Conservation (phyloP, 2,113 vertebrate species). For the Platanista minor region DNA sequence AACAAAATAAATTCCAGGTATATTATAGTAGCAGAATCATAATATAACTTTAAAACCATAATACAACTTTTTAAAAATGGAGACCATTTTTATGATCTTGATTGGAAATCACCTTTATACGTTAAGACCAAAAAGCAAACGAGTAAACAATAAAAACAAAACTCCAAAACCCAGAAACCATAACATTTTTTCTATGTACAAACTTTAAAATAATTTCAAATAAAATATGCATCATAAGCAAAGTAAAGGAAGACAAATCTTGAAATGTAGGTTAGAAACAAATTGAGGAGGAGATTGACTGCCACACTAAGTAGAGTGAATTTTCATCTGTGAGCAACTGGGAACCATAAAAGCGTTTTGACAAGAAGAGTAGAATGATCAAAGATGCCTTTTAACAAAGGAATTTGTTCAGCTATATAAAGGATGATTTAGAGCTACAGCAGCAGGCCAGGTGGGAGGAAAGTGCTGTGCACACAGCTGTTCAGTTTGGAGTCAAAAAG, state of each 20-base stretch:
- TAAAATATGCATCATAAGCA: neutral
- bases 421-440: neutral
- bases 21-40: neutral
- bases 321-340: conserved; percentile 28
- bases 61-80: neutral
- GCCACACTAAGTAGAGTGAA: neutral
- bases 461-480: neutral
- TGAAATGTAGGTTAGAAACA: neutral
- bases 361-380: conserved; percentile 39
- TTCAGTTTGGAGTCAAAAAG: neutral
- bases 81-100: neutral
- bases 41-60: neutral
- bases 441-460: neutral
- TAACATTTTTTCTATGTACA: neutral
- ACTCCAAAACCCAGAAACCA: neutral
- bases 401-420: conserved; percentile 5
- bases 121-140: neutral
- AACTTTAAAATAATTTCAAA: conserved; percentile 11
- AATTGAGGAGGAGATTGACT: neutral
- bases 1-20: neutral
- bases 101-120: neutral
- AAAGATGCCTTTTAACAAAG: conserved; percentile 53
- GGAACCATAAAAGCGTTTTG: conserved; percentile 28
- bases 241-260: neutral
- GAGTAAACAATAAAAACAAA: neutral